Conservation (phyloP, 1,140 invertebrate species). For the Teleogryllus occipitalis region DNA sequence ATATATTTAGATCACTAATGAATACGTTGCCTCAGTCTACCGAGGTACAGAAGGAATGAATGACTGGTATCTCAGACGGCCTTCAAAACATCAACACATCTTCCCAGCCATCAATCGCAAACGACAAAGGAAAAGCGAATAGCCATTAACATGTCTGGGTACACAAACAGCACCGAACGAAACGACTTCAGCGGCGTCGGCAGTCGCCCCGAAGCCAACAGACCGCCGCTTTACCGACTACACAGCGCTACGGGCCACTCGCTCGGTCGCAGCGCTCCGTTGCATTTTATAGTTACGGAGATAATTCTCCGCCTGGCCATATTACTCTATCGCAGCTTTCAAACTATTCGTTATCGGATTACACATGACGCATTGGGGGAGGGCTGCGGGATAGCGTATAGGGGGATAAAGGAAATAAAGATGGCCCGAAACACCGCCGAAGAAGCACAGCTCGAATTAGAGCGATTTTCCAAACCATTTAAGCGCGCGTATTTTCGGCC, state of each 20-base stretch:
- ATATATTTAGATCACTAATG: too few species aligned
- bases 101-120: too few species aligned
- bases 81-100: too few species aligned
- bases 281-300: not conserved
- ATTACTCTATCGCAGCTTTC: not conserved
- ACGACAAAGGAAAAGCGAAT: too few species aligned
- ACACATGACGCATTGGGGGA: not conserved
- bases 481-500: not conserved
- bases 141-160: too few species aligned
- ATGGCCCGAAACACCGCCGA: not conserved
- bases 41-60: too few species aligned
- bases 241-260: not conserved
- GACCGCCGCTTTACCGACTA: not conserved
- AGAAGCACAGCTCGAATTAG: not conserved
- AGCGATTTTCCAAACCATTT: not conserved
- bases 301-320: not conserved
- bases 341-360: not conserved
- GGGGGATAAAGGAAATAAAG: not conserved
- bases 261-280: not conserved
- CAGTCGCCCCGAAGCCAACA: not conserved
- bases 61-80: too few species aligned
- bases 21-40: too few species aligned
- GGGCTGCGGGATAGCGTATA: not conserved
- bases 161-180: too few species aligned
- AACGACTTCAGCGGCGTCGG: not conserved